Evolutionary conservation across 2,797 vertebrate genomes (phyloP).

Genomic region (Helicolenus hilgendorfi): DNA sequence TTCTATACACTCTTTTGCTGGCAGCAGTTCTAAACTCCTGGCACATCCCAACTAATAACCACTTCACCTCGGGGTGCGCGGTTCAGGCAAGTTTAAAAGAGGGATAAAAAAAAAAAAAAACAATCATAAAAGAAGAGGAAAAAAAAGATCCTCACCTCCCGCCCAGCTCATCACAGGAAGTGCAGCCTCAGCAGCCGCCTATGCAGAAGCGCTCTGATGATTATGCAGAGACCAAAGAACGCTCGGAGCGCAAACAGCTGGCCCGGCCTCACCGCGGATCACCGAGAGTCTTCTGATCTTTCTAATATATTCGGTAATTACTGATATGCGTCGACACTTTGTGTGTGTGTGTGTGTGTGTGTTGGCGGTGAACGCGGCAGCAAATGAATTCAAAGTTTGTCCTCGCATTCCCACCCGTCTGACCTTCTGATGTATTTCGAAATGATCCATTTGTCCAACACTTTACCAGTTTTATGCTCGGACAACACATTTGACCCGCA

Average conservation of each 20-base stretch:
- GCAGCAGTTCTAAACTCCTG: conserved; percentile 44
- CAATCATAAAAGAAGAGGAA: conserved; percentile 20
- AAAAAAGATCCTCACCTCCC: conserved; percentile 38
- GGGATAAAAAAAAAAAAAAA: conserved; percentile 10
- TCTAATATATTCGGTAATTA: conserved; percentile 82
- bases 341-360: conserved; percentile 12
- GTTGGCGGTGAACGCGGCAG: neutral
- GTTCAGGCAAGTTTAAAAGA: conserved; percentile 47
- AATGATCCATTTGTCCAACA: neutral
- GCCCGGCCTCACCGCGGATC: conserved; percentile 66
- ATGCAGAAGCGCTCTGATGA: conserved; percentile 68
- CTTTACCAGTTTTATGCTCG: neutral
- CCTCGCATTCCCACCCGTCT: neutral
- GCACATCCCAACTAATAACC: conserved; percentile 60
- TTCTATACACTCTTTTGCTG: conserved; percentile 30
- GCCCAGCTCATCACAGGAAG: conserved; percentile 67
- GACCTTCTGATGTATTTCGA: neutral
- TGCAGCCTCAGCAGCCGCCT: conserved; percentile 80
- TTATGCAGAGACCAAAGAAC: conserved; percentile 76
- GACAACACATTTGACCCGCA: neutral
- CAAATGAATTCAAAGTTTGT: conserved; percentile 37
- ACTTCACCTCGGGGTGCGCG: conserved; percentile 55
- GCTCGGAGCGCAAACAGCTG: conserved; percentile 78
- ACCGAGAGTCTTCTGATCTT: conserved; percentile 73
- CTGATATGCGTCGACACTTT: conserved; percentile 48